Evolutionary conservation across 2,888 invertebrate genomes (phyloP), one percentile per base, ranked within the genome.

Genomic region (Amaurobius ferox): DNA sequence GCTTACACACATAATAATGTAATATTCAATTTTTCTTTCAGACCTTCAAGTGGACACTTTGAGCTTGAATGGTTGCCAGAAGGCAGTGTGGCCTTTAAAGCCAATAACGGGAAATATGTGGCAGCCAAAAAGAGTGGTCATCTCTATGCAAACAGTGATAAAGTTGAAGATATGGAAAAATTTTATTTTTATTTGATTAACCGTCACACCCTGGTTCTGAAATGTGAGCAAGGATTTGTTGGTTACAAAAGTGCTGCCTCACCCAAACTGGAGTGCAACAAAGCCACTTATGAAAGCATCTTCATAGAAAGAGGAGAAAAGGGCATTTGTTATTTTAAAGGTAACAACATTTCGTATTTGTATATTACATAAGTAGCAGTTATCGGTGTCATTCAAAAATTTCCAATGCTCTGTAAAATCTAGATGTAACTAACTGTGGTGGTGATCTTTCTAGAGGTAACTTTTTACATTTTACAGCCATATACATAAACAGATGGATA

Each of bases 201-300:
- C 93, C 94, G 96, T 91, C 98, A 98, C 9, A 96, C 97, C 90
- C 93, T 98, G 91, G 97, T 98, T 90, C 93, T 98, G 90, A 97
- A 97, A 92, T 96, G 96, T 91, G 98, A 98, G 91, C 97, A 97
- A 92, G 98, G 98, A 64, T 98, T 98, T 92, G 97, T 98, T 81
- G 98, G 98, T 0, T 96, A 95, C 90, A 97, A 97, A 92, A 94
- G 94, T 74, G 92, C 94, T 0, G 93, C 89, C 16, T 88, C 89
- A n/a, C 76, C 87, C 23, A 95, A 96, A 91, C 93, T 98, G 90
- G 98, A 98, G 92, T 98, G 98, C 93, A 98, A 98, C 93, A 97
- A 97, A 93, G 96, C 97, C 87, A 95, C 95, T 89, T 98, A 98
- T 91, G 97, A 97, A 92, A 96, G 97, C 85, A 97, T 98, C 89